These are phyloP conservation scores for Rhombomys opimus DNA, from an alignment of 2,113 vertebrate species.

Conservation along the genomic window DNA sequence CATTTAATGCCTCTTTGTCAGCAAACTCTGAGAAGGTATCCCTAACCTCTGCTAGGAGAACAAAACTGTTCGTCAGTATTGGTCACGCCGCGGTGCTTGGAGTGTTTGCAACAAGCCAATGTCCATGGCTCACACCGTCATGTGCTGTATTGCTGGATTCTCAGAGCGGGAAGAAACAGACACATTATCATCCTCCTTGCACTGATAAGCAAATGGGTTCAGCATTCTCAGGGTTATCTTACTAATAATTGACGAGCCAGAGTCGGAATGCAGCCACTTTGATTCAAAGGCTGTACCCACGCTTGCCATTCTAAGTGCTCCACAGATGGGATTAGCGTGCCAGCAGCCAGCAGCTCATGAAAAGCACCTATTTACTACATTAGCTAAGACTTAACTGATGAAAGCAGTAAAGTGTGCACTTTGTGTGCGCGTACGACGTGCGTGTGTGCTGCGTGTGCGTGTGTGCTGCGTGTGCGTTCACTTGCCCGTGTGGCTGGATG, in stretches of 20 bases:
- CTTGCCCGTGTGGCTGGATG: not conserved
- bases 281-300: constrained; percentile 13
- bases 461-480: not conserved
- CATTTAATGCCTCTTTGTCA: constrained; percentile 42
- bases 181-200: not conserved
- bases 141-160: constrained; percentile 47
- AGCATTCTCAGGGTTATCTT: constrained; percentile 34
- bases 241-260: constrained; percentile 7
- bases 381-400: not conserved
- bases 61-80: constrained; percentile 23
- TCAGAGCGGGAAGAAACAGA: constrained; percentile 34
- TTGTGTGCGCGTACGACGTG: not conserved
- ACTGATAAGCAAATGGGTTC: constrained; percentile 18
- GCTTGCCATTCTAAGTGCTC: constrained; percentile 33
- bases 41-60: not conserved
- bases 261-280: constrained; percentile 12
- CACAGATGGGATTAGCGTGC: not conserved
- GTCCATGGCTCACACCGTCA: constrained; percentile 15
- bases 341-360: not conserved
- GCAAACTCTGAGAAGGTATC: not conserved
- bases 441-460: not conserved
- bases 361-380: not conserved
- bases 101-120: not conserved
- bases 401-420: too few species aligned
- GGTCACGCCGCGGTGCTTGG: constrained; percentile 8